Base-by-base conservation (phyloP, 2,888 invertebrate genomes). In the Lucinisca nassula region DNA sequence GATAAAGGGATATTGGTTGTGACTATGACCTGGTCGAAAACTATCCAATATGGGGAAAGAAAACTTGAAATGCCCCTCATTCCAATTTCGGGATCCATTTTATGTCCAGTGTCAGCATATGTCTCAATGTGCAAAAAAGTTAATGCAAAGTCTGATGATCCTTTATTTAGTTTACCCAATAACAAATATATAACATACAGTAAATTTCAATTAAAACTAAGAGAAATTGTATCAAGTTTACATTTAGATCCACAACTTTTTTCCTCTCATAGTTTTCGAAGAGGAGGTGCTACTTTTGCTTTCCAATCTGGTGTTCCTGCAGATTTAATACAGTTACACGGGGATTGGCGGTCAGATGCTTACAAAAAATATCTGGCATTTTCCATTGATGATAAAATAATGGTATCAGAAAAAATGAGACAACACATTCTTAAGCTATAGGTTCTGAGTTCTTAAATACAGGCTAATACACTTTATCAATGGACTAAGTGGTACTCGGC, bases 21-120 rank as follows among this genome's bases (percentile, higher is more conserved):
- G 8, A 24, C 35, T 45, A 76, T 85, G 75, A 77, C 61, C n/a
- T 85, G 85, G 77, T 73, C 85, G 17, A 85, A 85, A 55, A 85
- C 85, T 0, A 81, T 77, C 27, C 81, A 85, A 24, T 70, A 8
- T 75, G 79, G 84, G 10, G 84, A 84, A 35, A 58, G 84, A 45
- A 32, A 35, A 1, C 38, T 74, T 6, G 38, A 76, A 38, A 81
- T 27, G 38, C 85, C 85, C 24, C 45, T 85, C 0, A 35, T 81
- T 49, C 55, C n/a, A 35, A 49, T 84, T 27, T 70, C 49, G 17
- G 77, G 37, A 30, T 55, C 70, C 12, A 40, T 70, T 0, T 27
- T 85, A n/a, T 85, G 85, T 61, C 77, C 81, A 17, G 81, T 85
- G 17, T 37, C 27, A 35, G 85, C 80, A 2, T 85, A 81, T 73